These are phyloP conservation scores for Eupithecia pulchellata DNA, from an alignment of 2,888 invertebrate genomes.

Conservation along the genomic window DNA sequence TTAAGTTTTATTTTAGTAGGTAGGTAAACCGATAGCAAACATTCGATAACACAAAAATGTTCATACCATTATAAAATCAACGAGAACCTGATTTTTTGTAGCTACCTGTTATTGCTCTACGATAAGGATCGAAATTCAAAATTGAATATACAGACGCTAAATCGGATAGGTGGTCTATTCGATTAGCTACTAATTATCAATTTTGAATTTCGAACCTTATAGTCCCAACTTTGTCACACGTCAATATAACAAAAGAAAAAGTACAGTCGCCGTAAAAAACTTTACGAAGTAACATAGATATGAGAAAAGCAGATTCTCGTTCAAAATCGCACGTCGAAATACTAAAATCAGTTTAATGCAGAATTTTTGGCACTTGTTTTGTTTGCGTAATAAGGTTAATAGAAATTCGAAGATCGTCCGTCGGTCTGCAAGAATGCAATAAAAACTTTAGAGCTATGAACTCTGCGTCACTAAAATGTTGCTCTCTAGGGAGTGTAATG, in stretches of 20 bases:
- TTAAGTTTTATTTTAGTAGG: no score
- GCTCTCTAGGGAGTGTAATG: not conserved
- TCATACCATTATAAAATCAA: not conserved
- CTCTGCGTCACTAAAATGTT: slow-evolving; percentile 42
- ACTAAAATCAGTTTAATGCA: not conserved
- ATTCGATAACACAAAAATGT: not conserved
- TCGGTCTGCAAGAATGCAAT: slow-evolving; percentile 31
- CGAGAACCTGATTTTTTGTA: not conserved
- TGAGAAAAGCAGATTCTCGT: not conserved
- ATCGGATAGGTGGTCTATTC: slow-evolving; percentile 23
- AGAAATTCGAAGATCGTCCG: slow-evolving; percentile 35
- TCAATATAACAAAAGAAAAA: not conserved
- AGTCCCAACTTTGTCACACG: no score
- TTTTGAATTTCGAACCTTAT: no score
- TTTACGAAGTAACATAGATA: not conserved
- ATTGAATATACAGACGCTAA: no score
- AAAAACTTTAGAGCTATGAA: slow-evolving; percentile 49
- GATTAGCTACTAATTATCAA: no score
- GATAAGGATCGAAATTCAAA: slow-evolving; percentile 31
- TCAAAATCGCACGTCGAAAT: not conserved
- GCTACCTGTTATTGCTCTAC: slow-evolving; percentile 8
- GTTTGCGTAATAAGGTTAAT: slow-evolving; percentile 24
- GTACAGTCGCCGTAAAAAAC: not conserved
- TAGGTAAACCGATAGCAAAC: no score
- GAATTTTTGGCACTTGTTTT: not conserved